Evolutionary conservation across 2,797 vertebrate genomes (phyloP).

Genomic region (Sebastes hopkinsi): DNA sequence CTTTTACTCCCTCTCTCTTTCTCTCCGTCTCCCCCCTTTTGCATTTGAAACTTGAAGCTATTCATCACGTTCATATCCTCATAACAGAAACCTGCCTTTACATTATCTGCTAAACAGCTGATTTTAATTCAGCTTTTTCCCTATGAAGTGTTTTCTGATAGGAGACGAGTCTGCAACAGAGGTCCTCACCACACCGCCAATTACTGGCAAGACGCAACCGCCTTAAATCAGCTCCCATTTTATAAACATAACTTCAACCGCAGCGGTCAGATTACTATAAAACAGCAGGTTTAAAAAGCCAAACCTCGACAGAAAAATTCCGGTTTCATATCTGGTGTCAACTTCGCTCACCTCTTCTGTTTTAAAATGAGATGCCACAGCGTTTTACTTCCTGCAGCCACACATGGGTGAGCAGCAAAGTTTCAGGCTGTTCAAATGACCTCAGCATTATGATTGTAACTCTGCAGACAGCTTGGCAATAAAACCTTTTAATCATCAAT

Average conservation of each 20-base stretch:
- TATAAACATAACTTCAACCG: slow-evolving; percentile 73
- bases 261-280: slow-evolving; percentile 70
- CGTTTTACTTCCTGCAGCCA: slow-evolving; percentile 65
- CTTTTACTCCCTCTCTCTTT: slow-evolving; percentile 13
- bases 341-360: slow-evolving; percentile 48
- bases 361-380: slow-evolving; percentile 69
- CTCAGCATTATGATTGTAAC: slow-evolving; percentile 73
- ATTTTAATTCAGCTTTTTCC: slow-evolving; percentile 85
- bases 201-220: slow-evolving; percentile 75
- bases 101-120: slow-evolving; percentile 83
- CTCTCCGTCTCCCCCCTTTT: not conserved
- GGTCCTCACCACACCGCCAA: slow-evolving; percentile 74
- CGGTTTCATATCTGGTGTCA: slow-evolving; percentile 62
- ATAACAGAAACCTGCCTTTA: slow-evolving; percentile 79
- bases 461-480: slow-evolving; percentile 67
- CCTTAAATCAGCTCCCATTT: slow-evolving; percentile 79
- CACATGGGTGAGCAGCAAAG: slow-evolving; percentile 57
- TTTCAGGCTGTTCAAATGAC: slow-evolving; percentile 71
- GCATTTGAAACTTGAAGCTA: slow-evolving; percentile 48
- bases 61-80: slow-evolving; percentile 44
- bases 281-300: slow-evolving; percentile 68
- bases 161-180: slow-evolving; percentile 66
- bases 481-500: slow-evolving; percentile 80
- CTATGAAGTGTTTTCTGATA: slow-evolving; percentile 79
- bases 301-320: slow-evolving; percentile 59